These are phyloP conservation scores for Triplophysa tibetana DNA, from an alignment of 2,113 vertebrate genomes.

Conservation along the genomic window DNA sequence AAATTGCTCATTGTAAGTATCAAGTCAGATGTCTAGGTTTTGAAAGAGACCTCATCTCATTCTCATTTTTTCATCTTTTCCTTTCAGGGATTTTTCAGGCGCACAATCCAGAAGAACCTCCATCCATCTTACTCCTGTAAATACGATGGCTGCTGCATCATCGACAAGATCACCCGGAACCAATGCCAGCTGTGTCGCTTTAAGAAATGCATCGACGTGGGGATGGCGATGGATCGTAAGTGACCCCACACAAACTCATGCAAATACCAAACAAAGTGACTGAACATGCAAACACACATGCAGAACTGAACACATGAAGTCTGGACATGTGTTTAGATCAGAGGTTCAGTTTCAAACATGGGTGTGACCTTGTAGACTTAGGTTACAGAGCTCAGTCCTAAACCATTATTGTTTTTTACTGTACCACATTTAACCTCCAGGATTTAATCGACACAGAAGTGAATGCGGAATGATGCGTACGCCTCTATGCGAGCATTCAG, in stretches of 20 bases:
- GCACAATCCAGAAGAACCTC: slow-evolving; percentile 95
- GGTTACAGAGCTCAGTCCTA: not conserved
- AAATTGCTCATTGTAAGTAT: too few relatives aligned
- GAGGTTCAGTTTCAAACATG: not conserved
- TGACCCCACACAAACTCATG: slow-evolving; percentile 33
- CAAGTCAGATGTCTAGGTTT: too few relatives aligned
- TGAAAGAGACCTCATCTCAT: too few relatives aligned
- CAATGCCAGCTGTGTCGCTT: slow-evolving; percentile 98
- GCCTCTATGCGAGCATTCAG: too few relatives aligned
- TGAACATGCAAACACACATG: not conserved
- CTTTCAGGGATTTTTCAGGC: slow-evolving; percentile 90
- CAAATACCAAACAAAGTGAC: slow-evolving; percentile 16
- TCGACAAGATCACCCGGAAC: slow-evolving; percentile 97
- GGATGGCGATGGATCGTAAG: slow-evolving; percentile 85
- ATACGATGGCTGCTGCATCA: slow-evolving; percentile 94
- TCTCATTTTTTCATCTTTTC: not conserved
- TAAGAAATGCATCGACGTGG: slow-evolving; percentile 91
- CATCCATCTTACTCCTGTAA: slow-evolving; percentile 73
- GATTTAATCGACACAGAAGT: not conserved
- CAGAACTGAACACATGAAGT: not conserved
- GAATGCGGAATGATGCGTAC: not conserved
- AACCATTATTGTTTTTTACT: not conserved
- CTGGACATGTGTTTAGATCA: not conserved
- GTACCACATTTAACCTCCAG: not conserved
- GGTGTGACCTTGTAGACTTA: not conserved